Evolutionary conservation across 2,888 invertebrate genomes (phyloP).

Genomic region (Lithophane semibrunnea): DNA sequence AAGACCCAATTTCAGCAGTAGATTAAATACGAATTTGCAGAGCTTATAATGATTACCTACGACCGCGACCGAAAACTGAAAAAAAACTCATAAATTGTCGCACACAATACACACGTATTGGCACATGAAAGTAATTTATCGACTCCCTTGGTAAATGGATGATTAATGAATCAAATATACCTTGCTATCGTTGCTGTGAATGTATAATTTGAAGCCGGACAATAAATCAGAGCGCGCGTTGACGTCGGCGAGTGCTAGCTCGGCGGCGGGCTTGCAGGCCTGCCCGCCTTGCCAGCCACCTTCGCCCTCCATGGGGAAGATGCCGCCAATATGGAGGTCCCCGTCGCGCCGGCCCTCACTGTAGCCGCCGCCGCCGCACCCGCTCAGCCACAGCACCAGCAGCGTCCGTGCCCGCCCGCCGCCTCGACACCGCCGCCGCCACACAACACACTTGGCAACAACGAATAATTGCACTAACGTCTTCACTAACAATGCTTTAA

Average conservation of each 20-base stretch:
- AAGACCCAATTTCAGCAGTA: conserved; percentile 33
- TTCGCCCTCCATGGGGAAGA: conserved; percentile 98
- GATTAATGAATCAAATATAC: conserved; percentile 87
- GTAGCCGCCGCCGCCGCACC: conserved; percentile 73
- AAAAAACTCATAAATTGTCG: conserved; percentile 51
- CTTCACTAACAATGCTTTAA: conserved; percentile 86
- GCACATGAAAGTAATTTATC: conserved; percentile 55
- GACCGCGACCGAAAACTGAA: conserved; percentile 23
- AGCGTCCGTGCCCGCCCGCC: conserved; percentile 73
- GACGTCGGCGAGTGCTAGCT: conserved; percentile 98
- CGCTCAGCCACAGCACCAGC: conserved; percentile 81
- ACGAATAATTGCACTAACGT: conserved; percentile 89
- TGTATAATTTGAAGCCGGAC: conserved; percentile 96
- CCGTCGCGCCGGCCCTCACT: conserved; percentile 90
- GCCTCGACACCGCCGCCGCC: conserved; percentile 71
- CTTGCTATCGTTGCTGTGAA: conserved; percentile 99
- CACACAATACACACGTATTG: conserved; percentile 56
- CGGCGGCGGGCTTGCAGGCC: conserved; percentile 99
- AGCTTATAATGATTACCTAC: not conserved
- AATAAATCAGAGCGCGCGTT: conserved; percentile 96
- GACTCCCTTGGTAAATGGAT: conserved; percentile 53
- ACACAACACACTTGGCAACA: conserved; percentile 86
- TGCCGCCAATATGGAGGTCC: conserved; percentile 98
- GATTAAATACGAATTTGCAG: conserved; percentile 39
- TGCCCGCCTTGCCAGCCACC: conserved; percentile 99